Percentiles rank a stretch among this genome's conserved stretches.
Evolutionary conservation across 2,888 invertebrate genomes (phyloP).

Genomic region (Dastarcus helophoroides): DNA sequence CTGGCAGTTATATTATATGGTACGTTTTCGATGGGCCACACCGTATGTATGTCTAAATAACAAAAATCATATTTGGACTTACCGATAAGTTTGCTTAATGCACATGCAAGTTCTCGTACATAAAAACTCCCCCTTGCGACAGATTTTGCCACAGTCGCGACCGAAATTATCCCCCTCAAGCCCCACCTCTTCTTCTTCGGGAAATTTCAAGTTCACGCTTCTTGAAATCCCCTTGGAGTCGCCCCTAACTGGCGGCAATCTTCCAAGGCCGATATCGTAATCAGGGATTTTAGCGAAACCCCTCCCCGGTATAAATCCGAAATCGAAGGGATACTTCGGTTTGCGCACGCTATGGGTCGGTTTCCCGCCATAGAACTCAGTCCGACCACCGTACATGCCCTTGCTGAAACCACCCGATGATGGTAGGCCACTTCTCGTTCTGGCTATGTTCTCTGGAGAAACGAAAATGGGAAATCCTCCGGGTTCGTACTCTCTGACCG

Average conservation of each 20-base stretch:
- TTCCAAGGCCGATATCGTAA: not conserved
- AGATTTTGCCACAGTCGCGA: slow-evolving; percentile 33
- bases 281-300: slow-evolving; percentile 4
- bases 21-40: no score
- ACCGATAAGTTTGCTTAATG: slow-evolving; percentile 38
- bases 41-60: no score
- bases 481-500: slow-evolving; percentile 22
- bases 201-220: slow-evolving; percentile 13
- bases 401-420: slow-evolving; percentile 6
- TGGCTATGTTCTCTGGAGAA: slow-evolving; percentile 4
- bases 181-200: slow-evolving; percentile 17
- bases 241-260: slow-evolving; percentile 8
- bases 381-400: slow-evolving; percentile 29
- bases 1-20: no score
- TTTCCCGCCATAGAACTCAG: slow-evolving; percentile 28
- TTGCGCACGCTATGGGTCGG: slow-evolving; percentile 15
- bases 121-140: slow-evolving; percentile 41
- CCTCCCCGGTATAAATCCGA: slow-evolving; percentile 22
- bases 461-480: not conserved
- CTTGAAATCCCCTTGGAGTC: slow-evolving; percentile 6
- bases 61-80: no score
- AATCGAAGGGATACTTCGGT: slow-evolving; percentile 22
- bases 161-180: slow-evolving; percentile 18
- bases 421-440: slow-evolving; percentile 10
- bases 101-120: slow-evolving; percentile 55